Conservation (phyloP, 2,888 invertebrate genomes). For the Drosophila infuscata region DNA sequence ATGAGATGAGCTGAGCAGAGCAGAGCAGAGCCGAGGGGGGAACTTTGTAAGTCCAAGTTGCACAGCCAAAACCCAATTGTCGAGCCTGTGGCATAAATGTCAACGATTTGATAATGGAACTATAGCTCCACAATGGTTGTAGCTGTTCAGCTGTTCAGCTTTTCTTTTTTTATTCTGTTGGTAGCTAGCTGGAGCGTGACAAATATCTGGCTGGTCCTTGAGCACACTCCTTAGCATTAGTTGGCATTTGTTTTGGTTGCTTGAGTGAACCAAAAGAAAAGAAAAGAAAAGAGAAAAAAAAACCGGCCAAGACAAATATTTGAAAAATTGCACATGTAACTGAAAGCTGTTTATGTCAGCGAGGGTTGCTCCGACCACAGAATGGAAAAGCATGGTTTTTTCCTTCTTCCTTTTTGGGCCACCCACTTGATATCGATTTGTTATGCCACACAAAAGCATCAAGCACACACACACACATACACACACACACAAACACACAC, state of each 20-base stretch:
- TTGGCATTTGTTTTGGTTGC: constrained; percentile 70
- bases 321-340: constrained; percentile 72
- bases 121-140: constrained; percentile 20
- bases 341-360: constrained; percentile 63
- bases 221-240: constrained; percentile 57
- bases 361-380: constrained; percentile 32
- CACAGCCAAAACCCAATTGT: constrained; percentile 32
- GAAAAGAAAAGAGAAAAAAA: constrained; percentile 10
- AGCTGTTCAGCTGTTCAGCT: neutral
- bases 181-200: constrained; percentile 50
- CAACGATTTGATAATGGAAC: constrained; percentile 78
- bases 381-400: constrained; percentile 2
- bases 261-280: constrained; percentile 14
- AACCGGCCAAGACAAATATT: constrained; percentile 65
- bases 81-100: constrained; percentile 74
- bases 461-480: constrained; percentile 4
- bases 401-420: neutral
- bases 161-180: neutral
- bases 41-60: constrained; percentile 5
- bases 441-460: constrained; percentile 41
- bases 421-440: constrained; percentile 61
- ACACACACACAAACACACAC: constrained; percentile 1
- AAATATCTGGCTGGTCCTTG: constrained; percentile 65
- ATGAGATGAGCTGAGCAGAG: neutral
- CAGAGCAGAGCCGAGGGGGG: neutral